phyloP scores from a whole-genome alignment of 1,140 invertebrate species.

The Hesperophylax magnus region DNA sequence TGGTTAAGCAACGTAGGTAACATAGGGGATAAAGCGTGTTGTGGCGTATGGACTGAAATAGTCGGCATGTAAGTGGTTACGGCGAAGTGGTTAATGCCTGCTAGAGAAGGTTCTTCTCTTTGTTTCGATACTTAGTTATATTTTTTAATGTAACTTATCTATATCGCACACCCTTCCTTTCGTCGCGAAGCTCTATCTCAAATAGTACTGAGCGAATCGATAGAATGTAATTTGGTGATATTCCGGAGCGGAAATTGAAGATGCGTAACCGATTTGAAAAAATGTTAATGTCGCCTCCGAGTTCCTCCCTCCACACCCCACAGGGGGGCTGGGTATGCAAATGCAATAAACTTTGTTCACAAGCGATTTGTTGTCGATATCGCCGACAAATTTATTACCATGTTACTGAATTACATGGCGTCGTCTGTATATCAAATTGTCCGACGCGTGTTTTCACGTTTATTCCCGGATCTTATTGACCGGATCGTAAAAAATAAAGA shows the following conservation, averaged over 20 bases:
- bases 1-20: constrained; percentile 7
- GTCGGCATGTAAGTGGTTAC: background rate
- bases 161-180: too few species aligned
- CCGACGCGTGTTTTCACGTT: constrained; percentile 27
- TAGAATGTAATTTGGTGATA: constrained; percentile 12
- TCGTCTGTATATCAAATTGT: constrained; percentile 24
- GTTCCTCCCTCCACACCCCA: background rate
- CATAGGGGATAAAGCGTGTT: background rate
- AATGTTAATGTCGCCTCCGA: constrained; percentile 7
- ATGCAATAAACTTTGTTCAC: constrained; percentile 29
- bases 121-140: too few species aligned
- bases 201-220: background rate
- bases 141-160: too few species aligned
- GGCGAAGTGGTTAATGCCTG: background rate
- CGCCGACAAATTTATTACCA: constrained; percentile 15
- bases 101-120: too few species aligned
- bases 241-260: constrained; percentile 29
- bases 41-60: background rate
- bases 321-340: constrained; percentile 11
- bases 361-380: constrained; percentile 33
- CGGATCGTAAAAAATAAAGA: constrained; percentile 27
- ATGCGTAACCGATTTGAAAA: constrained; percentile 34
- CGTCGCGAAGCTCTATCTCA: too few species aligned
- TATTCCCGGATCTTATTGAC: constrained; percentile 18
- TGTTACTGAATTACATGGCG: constrained; percentile 23